A percentile compares a stretch with the other conserved stretches of the same genome.
phyloP scores from a whole-genome alignment of 2,888 invertebrate genomes.

The Seira musarum region DNA sequence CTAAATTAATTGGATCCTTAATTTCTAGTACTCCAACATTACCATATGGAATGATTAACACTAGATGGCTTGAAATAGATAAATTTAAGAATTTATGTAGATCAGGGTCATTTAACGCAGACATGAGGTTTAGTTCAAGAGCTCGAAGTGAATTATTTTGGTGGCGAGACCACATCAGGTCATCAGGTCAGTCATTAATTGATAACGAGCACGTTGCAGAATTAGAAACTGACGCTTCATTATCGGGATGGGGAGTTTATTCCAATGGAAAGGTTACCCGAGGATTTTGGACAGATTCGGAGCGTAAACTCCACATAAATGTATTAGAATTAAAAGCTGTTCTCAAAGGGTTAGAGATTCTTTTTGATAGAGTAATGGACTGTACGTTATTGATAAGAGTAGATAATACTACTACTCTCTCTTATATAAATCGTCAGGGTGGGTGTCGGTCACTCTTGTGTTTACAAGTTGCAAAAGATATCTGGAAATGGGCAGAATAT shows the following conservation, averaged over 20 bases:
- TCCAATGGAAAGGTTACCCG: background rate
- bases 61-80: too few species aligned
- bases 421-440: constrained; percentile 33
- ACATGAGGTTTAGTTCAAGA: too few species aligned
- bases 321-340: constrained; percentile 27
- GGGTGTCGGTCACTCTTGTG: constrained; percentile 23
- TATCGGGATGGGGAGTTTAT: background rate
- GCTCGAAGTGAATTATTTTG: too few species aligned
- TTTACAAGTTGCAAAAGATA: constrained; percentile 17
- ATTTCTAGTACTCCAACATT: background rate
- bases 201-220: too few species aligned
- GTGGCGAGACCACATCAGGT: background rate
- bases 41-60: too few species aligned
- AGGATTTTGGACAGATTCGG: background rate
- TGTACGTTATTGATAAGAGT: constrained; percentile 19
- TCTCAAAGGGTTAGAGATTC: too few species aligned
- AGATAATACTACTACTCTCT: constrained; percentile 40
- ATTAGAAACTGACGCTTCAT: constrained; percentile 5
- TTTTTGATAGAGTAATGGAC: constrained; percentile 5
- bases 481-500: constrained; percentile 43
- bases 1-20: background rate
- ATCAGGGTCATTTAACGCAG: too few species aligned
- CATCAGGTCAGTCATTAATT: too few species aligned
- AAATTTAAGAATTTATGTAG: too few species aligned
- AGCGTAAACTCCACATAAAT: background rate